phyloP scores from a whole-genome alignment of 23 tunicate species.

The Halocynthia roretzi region DNA sequence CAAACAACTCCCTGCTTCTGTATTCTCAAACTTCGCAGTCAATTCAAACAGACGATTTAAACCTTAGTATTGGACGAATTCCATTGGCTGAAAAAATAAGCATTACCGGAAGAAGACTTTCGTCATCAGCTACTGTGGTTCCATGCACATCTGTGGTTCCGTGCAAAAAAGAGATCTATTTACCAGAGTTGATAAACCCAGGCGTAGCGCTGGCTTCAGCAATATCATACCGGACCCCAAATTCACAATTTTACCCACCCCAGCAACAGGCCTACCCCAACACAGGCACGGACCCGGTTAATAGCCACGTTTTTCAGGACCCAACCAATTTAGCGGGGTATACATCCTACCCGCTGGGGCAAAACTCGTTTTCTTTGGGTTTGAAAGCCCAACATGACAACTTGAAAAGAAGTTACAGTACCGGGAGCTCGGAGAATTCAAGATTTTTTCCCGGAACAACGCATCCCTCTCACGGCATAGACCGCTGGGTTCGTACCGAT shows the following conservation, averaged over 20 bases:
- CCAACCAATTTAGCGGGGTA: constrained; percentile 8
- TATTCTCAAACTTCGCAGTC: no score
- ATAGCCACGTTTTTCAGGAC: constrained; percentile 5
- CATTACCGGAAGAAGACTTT: not conserved
- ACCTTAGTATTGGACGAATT: not conserved
- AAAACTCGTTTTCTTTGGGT: constrained; percentile 16
- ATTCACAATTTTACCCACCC: not conserved
- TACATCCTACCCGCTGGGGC: constrained; percentile 21
- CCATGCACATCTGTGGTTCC: not conserved
- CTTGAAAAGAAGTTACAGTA: constrained; percentile 63
- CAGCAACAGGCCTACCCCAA: constrained; percentile 11
- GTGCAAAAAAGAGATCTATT: not conserved
- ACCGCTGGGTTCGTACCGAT: constrained; percentile 21
- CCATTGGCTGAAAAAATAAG: constrained; percentile 5
- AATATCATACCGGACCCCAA: constrained; percentile 11
- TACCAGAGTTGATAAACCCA: not conserved
- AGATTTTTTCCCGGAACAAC: constrained; percentile 13
- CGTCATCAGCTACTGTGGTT: not conserved
- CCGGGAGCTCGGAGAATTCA: constrained; percentile 38
- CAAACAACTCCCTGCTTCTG: no score
- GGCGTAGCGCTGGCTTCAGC: constrained; percentile 21
- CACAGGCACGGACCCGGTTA: not conserved
- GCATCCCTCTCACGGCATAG: constrained; percentile 7
- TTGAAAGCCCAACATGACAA: constrained; percentile 33
- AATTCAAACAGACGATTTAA: no score